phyloP scores from a whole-genome alignment of 2,113 vertebrate species.

The Camelus dromedarius region DNA sequence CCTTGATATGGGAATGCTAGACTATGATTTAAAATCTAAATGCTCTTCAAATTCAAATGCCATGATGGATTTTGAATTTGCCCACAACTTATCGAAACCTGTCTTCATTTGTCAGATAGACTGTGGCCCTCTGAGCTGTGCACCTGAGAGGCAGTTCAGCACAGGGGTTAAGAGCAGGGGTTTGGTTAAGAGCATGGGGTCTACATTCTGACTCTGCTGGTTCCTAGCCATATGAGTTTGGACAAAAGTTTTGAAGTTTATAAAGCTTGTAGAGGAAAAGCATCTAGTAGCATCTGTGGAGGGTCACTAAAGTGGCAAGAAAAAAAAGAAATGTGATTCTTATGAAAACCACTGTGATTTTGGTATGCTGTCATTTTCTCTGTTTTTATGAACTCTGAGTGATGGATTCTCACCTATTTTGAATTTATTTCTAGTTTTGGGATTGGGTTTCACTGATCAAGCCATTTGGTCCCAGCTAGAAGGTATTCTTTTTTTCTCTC shows the following conservation, averaged over 20 bases:
- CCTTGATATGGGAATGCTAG: background rate
- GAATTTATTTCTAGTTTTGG: background rate
- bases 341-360: conserved; percentile 2
- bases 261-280: background rate
- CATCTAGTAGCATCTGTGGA: background rate
- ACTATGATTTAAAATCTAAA: background rate
- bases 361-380: background rate
- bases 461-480: background rate
- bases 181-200: background rate
- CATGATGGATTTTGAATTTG: background rate
- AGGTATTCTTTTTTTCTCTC: background rate
- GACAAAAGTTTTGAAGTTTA: background rate
- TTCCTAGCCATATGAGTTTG: background rate
- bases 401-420: background rate
- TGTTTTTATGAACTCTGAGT: background rate
- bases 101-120: background rate
- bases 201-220: background rate
- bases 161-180: background rate
- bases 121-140: background rate
- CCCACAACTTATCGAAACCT: background rate
- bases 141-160: background rate
- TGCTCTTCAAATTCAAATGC: background rate
- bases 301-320: background rate
- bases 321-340: background rate
- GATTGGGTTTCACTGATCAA: background rate